A percentile compares a stretch with the other conserved stretches of the same genome.
These are phyloP conservation scores for Pipistrellus pygmaeus DNA, from an alignment of 2,797 vertebrate genomes.

Conservation along the genomic window DNA sequence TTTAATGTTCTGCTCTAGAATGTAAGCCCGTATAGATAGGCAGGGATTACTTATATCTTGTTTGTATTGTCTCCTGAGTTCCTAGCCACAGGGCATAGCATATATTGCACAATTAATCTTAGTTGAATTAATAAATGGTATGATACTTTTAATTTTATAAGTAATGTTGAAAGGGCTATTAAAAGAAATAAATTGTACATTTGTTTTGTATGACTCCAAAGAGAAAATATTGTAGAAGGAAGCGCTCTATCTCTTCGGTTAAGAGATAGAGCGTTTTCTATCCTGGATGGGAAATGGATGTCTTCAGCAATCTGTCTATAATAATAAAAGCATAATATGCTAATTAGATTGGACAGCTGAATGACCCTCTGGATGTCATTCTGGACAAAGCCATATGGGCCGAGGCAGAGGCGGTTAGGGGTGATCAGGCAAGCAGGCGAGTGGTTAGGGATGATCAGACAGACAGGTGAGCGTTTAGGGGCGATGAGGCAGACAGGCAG, in stretches of 20 bases:
- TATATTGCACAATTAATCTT: neutral
- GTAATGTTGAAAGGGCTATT: conserved; percentile 52
- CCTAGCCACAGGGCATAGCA: neutral
- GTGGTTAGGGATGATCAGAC: too few species aligned
- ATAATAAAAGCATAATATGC: too few species aligned
- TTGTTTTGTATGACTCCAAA: conserved; percentile 33
- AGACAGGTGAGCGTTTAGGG: too few species aligned
- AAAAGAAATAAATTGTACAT: conserved; percentile 2
- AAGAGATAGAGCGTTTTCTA: conserved; percentile 8
- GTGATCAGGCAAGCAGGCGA: too few species aligned
- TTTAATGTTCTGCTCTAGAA: conserved; percentile 31
- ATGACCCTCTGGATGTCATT: too few species aligned
- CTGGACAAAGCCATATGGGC: too few species aligned
- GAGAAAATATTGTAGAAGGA: conserved; percentile 43
- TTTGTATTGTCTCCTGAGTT: neutral
- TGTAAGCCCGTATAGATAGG: neutral
- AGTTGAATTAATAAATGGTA: conserved; percentile 52
- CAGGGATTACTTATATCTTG: neutral
- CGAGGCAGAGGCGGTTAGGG: too few species aligned
- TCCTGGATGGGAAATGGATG: neutral
- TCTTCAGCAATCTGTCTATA: neutral
- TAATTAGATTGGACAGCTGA: too few species aligned
- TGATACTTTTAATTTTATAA: neutral
- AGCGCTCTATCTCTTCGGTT: neutral
- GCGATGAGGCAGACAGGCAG: too few species aligned